Base-by-base conservation (phyloP, 2,888 invertebrate species). In the Drosophila antonietae region DNA sequence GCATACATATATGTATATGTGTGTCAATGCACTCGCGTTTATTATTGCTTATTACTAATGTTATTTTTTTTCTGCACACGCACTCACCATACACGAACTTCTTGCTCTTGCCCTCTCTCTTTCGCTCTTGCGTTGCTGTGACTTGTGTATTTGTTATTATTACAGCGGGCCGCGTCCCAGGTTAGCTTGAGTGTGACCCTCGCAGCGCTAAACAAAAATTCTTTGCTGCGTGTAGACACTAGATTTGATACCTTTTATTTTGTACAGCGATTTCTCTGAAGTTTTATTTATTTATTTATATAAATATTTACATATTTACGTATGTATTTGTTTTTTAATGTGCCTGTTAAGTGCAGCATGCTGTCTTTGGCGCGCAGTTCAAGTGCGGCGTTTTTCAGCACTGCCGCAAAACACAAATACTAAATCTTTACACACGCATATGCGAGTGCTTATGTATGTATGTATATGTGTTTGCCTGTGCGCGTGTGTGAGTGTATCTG, bases 1-100 rank as follows among this genome's bases (percentile, higher is more conserved):
- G 10, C 18, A 35, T 37, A 43, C 59, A 46, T 60, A 41, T 58
- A 18, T 65, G 35, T 52, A 57, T 78, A 78, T 75, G 70, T 78
- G 68, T 78, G 75, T 79, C 75, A 79, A 75, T 79, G 76, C 80
- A 79, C 76, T 75, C 75, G 58, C 71, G 61, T 68, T 78, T 70
- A 68, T 79, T 74, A 68, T 78, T 78, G 67, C 69, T 77, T 77
- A 78, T 74, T 79, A 75, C 67, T 78, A 71, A 63, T 46, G 35
- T 63, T 58, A 60, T 72, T 55, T 59, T 53, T 53, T 51, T 49
- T 39, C 44, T 46, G 41, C 56, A 44, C 59, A 58, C 57, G 41
- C 59, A 72, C 41, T 55, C 41, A 55, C 35, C 35, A 52, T 20
- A 39, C 61, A 44, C 43, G 44, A 33, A 39, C 28, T 47, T 51